Conservation (phyloP, 2,113 vertebrate species). For the Pedionomus torquatus region DNA sequence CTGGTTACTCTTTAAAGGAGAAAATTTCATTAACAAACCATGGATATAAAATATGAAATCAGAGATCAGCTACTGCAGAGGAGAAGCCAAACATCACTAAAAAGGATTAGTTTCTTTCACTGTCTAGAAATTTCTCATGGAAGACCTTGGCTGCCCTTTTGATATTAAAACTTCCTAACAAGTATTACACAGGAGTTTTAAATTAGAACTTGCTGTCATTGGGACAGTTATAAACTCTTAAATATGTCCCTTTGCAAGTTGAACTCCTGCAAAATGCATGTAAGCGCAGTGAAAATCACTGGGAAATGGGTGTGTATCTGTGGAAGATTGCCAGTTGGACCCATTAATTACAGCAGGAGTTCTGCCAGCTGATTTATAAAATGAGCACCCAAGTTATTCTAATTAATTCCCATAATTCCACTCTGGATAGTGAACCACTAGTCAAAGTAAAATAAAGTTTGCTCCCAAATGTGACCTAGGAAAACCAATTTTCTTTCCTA, state of each 20-base stretch:
- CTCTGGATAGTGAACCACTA: constrained; percentile 4
- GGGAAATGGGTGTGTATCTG: constrained; percentile 62
- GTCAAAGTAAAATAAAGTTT: constrained; percentile 59
- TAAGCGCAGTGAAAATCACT: constrained; percentile 18
- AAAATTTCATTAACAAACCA: constrained; percentile 76
- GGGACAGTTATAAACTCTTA: constrained; percentile 80
- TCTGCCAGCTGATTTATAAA: constrained; percentile 63
- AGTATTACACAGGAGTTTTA: constrained; percentile 81
- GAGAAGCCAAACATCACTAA: constrained; percentile 77
- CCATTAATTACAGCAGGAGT: not conserved
- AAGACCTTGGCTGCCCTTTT: constrained; percentile 83
- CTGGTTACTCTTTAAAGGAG: constrained; percentile 70
- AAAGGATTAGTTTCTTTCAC: constrained; percentile 80
- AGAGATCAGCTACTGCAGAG: constrained; percentile 69
- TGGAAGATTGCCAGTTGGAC: constrained; percentile 46
- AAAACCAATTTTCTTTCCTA: constrained; percentile 62
- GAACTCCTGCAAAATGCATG: constrained; percentile 67
- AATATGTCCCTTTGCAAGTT: constrained; percentile 72
- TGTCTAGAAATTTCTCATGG: constrained; percentile 81
- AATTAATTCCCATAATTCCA: constrained; percentile 61
- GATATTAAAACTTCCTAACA: constrained; percentile 84
- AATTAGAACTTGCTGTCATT: constrained; percentile 81
- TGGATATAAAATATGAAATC: constrained; percentile 78
- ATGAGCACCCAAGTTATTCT: constrained; percentile 54
- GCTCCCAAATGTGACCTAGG: constrained; percentile 24